These are phyloP conservation scores for Wasmannia auropunctata DNA, from an alignment of 1,140 invertebrate genomes.

Conservation along the genomic window DNA sequence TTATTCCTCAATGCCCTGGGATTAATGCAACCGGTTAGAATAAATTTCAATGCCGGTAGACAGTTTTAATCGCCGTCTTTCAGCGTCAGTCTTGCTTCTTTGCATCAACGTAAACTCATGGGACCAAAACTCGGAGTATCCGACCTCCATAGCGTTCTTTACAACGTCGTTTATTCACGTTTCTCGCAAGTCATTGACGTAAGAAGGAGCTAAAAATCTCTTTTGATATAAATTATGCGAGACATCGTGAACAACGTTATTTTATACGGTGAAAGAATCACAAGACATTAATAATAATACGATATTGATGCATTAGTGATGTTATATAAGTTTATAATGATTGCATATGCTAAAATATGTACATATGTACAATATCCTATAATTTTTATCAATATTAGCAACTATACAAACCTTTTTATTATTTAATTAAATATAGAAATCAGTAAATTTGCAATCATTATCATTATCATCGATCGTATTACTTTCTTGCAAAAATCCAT, in stretches of 20 bases:
- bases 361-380: background rate
- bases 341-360: too few species aligned
- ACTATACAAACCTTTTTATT: background rate
- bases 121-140: conserved; percentile 16
- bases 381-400: background rate
- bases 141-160: conserved; percentile 18
- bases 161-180: conserved; percentile 12
- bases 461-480: background rate
- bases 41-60: conserved; percentile 56
- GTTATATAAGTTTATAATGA: background rate
- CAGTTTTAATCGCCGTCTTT: conserved; percentile 51
- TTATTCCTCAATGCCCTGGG: conserved; percentile 26
- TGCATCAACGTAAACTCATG: conserved; percentile 19
- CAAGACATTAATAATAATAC: background rate
- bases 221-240: background rate
- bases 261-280: background rate
- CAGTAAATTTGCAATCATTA: background rate
- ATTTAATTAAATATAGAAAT: background rate
- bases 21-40: conserved; percentile 36
- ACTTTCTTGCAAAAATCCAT: background rate
- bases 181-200: conserved; percentile 21
- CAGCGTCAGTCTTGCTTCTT: conserved; percentile 8
- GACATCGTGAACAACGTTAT: background rate
- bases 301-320: background rate
- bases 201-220: background rate